phyloP scores from a whole-genome alignment of 92 coral and sea anemone species.

The Porites lobata region DNA sequence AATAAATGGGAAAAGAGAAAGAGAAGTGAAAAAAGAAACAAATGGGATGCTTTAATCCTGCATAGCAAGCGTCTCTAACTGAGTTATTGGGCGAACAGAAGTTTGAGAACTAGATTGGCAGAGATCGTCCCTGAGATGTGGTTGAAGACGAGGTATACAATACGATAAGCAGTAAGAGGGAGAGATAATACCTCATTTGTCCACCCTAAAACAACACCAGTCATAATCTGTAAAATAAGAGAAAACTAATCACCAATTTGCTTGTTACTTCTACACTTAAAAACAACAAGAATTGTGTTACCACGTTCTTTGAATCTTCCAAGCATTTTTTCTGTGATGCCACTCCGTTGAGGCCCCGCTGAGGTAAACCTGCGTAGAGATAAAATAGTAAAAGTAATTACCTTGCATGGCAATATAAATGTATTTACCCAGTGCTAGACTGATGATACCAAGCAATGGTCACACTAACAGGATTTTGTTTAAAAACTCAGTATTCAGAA shows the following conservation, averaged over 20 bases:
- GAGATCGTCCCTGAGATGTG: no score
- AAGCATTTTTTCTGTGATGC: slow-evolving; percentile 35
- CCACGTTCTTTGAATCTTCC: slow-evolving; percentile 20
- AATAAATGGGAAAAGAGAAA: neutral
- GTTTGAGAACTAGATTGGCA: no score
- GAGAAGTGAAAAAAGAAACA: no score
- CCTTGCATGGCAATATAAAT: neutral
- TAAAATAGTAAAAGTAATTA: neutral
- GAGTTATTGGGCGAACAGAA: no score
- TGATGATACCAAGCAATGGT: neutral
- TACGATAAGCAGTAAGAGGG: neutral
- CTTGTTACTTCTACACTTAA: no score
- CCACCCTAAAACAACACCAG: slow-evolving; percentile 59
- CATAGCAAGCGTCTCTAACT: no score
- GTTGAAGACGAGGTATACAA: no score
- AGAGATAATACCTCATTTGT: slow-evolving; percentile 46
- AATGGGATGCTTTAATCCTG: no score
- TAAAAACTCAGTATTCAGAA: no score
- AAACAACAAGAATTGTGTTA: neutral
- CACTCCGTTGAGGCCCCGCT: slow-evolving; percentile 7
- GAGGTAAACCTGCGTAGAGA: slow-evolving; percentile 10
- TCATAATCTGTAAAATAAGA: slow-evolving; percentile 21
- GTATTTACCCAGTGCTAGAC: neutral
- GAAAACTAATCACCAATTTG: no score
- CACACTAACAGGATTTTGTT: neutral